Evolutionary conservation across 2,113 vertebrate genomes (phyloP), one percentile per base, ranked within the genome.

Genomic region (Microcebus tavaratra): DNA sequence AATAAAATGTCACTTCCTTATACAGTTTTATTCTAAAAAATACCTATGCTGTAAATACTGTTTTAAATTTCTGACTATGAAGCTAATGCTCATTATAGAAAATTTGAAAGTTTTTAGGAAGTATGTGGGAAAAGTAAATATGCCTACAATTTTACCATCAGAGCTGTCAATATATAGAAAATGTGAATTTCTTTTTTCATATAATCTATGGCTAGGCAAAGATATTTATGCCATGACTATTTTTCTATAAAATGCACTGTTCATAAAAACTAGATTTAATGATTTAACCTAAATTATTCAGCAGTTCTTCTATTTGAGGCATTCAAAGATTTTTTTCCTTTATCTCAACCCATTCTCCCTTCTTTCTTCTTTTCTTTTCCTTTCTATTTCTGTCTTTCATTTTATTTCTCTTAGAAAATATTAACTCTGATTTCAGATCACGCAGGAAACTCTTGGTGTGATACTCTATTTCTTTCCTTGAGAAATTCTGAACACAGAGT

Each of bases 1-100:
- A 96, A 97, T 95, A 92, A 97, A 98, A 97, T 96, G 87, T 88
- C 93, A 75, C 87, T 95, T 97, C 83, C 96, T 90, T 80, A 75
- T 78, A 80, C 68, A 87, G 59, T 90, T 90, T 91, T 84, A 84
- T 95, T 91, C 76, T 78, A 59, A 88, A 96, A 94, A 96, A 92
- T 76, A 70, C 29, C 11, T 80, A 39, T 34, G 12, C 93, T 80
- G 18, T 89, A 95, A 90, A 96, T 94, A 68, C 61, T 93, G 80
- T 89, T 96, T 97, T 73, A 87, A 87, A 61, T 91, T 89, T 95
- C 87, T 94, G 42, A 89, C 50, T 87, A n/a, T 34, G 17, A 86
- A 91, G 50, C 48, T 90, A 91, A 95, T 80, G 55, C 88, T 84
- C 39, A 93, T 95, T 89, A 90, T 12, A 86, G 25, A 76, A 88